These are phyloP conservation scores for Hydrozoanthus gracilis DNA, from an alignment of 92 coral and sea anemone genomes.

Conservation along the genomic window DNA sequence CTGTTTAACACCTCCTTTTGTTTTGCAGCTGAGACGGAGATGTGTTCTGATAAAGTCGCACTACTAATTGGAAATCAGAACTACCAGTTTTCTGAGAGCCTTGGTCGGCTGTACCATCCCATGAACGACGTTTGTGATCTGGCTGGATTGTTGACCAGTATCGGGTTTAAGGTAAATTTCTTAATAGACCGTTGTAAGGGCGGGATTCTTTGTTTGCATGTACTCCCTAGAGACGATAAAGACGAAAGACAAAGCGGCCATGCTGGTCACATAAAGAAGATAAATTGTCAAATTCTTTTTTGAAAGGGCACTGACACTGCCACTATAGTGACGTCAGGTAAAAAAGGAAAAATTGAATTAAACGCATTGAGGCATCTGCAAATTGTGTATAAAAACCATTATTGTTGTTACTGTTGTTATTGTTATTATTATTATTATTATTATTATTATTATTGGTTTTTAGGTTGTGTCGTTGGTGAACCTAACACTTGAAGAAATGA, in stretches of 20 bases:
- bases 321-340: too few relatives aligned
- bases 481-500: constrained; percentile 84
- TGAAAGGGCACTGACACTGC: too few relatives aligned
- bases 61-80: constrained; percentile 90
- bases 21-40: neutral
- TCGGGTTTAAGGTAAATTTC: constrained; percentile 84
- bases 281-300: too few relatives aligned
- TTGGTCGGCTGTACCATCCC: constrained; percentile 87
- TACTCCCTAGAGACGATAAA: too few relatives aligned
- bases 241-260: too few relatives aligned
- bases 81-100: constrained; percentile 55
- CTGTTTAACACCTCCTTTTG: neutral
- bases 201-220: too few relatives aligned
- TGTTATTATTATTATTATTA: neutral
- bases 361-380: too few relatives aligned
- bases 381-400: neutral
- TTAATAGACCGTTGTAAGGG: too few relatives aligned
- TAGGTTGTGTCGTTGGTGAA: constrained; percentile 96
- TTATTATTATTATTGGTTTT: neutral
- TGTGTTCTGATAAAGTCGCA: constrained; percentile 89
- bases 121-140: constrained; percentile 95
- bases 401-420: neutral
- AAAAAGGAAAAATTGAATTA: too few relatives aligned
- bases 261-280: too few relatives aligned
- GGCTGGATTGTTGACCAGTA: constrained; percentile 78